Conservation (phyloP, 2,797 vertebrate species). For the Falco biarmicus region DNA sequence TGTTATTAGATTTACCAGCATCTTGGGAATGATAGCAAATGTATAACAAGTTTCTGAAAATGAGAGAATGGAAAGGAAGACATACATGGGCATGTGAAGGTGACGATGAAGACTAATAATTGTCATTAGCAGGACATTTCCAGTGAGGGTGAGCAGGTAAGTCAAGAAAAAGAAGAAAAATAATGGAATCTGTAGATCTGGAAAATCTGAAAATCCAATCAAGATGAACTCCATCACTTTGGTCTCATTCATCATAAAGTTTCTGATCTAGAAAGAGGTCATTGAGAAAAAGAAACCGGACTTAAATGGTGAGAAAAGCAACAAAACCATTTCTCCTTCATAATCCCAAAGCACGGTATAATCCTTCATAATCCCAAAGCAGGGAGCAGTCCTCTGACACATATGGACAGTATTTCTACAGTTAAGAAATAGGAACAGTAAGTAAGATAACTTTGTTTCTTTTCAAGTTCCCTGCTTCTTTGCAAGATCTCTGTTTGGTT, state of each 20-base stretch:
- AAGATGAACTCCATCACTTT: background rate
- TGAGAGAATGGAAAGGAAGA: constrained; percentile 59
- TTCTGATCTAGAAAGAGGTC: background rate
- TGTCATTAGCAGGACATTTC: constrained; percentile 58
- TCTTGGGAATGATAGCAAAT: constrained; percentile 25
- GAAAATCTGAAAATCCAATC: constrained; percentile 8
- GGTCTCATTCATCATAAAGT: background rate
- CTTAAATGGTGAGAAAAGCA: background rate
- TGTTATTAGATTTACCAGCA: constrained; percentile 13
- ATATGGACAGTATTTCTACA: background rate
- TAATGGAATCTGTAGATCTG: background rate
- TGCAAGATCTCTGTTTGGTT: background rate
- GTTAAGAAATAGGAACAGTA: background rate
- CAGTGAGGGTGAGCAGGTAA: constrained; percentile 66
- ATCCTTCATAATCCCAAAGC: background rate
- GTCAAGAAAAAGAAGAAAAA: constrained; percentile 63
- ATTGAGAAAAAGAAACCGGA: background rate
- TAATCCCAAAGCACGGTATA: background rate
- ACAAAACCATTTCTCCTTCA: background rate
- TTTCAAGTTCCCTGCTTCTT: background rate
- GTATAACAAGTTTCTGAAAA: constrained; percentile 43
- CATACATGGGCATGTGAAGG: constrained; percentile 76
- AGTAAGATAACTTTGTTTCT: background rate
- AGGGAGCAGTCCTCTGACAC: background rate
- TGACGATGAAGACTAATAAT: constrained; percentile 52